Percentiles rank a stretch among this genome's conserved stretches.
Evolutionary conservation across 2,888 invertebrate genomes (phyloP).

Genomic region (Galerucella calmariensis): DNA sequence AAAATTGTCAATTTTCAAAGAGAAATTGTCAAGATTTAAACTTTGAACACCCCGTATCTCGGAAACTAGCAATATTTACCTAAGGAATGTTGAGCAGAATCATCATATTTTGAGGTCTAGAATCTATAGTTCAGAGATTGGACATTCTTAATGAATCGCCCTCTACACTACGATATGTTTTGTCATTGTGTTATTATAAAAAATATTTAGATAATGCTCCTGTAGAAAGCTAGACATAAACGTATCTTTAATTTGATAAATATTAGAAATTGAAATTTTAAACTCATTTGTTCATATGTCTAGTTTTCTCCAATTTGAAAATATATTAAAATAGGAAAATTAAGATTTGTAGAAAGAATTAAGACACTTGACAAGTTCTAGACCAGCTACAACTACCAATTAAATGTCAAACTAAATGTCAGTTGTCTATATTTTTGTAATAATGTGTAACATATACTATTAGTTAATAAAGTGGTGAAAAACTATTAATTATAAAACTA

Average conservation of each 20-base stretch:
- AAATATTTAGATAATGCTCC: neutral
- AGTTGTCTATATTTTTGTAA: constrained; percentile 6
- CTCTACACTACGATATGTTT: neutral
- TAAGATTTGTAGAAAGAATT: neutral
- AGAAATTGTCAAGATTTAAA: too few relatives aligned
- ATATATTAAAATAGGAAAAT: too few relatives aligned
- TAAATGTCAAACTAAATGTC: neutral
- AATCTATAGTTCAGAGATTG: too few relatives aligned
- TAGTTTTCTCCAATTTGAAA: too few relatives aligned
- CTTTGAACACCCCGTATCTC: too few relatives aligned
- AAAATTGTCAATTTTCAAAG: too few relatives aligned
- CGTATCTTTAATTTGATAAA: neutral
- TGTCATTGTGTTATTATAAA: neutral
- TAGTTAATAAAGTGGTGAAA: neutral
- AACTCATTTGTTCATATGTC: too few relatives aligned
- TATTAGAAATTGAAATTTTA: too few relatives aligned
- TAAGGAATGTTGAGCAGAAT: too few relatives aligned
- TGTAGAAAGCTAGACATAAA: neutral
- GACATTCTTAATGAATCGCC: neutral
- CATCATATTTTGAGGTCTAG: too few relatives aligned
- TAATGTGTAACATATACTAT: neutral
- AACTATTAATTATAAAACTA: neutral
- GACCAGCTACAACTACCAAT: constrained; percentile 5
- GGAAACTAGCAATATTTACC: too few relatives aligned
- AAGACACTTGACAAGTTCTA: neutral